Evolutionary conservation across 2,797 vertebrate species (phyloP).

Genomic region (Xenops minutus): DNA sequence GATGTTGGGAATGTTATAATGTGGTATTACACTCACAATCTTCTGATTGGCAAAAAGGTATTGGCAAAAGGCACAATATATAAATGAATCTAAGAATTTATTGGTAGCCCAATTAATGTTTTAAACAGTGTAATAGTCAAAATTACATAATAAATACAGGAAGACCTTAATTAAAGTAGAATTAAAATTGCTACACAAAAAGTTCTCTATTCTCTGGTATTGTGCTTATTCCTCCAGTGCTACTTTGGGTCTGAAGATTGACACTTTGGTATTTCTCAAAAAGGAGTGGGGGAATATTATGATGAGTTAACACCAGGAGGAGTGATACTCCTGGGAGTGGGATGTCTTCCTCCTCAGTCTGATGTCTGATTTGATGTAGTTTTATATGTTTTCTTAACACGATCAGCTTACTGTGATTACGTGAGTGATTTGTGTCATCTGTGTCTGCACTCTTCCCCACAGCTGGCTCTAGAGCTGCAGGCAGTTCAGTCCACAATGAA

Average conservation of each 20-base stretch:
- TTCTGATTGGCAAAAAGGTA: not conserved
- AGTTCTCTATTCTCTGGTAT: not conserved
- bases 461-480: not conserved
- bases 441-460: not conserved
- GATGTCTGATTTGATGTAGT: constrained; percentile 6
- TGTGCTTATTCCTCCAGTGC: not conserved
- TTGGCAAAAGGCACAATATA: not conserved
- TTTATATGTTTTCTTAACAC: constrained; percentile 14
- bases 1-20: not conserved
- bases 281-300: not conserved
- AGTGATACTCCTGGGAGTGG: not conserved
- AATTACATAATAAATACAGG: not conserved
- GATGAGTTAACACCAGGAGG: not conserved
- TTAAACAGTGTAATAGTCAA: not conserved
- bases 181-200: not conserved
- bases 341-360: not conserved
- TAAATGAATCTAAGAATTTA: not conserved
- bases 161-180: not conserved
- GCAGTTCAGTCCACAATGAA: not conserved
- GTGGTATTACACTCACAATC: not conserved
- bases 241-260: not conserved
- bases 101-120: not conserved
- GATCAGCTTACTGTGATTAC: not conserved
- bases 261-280: not conserved
- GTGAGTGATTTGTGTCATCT: not conserved